Evolutionary conservation across 2,888 invertebrate genomes (phyloP).

Genomic region (Agonum fuliginosum): DNA sequence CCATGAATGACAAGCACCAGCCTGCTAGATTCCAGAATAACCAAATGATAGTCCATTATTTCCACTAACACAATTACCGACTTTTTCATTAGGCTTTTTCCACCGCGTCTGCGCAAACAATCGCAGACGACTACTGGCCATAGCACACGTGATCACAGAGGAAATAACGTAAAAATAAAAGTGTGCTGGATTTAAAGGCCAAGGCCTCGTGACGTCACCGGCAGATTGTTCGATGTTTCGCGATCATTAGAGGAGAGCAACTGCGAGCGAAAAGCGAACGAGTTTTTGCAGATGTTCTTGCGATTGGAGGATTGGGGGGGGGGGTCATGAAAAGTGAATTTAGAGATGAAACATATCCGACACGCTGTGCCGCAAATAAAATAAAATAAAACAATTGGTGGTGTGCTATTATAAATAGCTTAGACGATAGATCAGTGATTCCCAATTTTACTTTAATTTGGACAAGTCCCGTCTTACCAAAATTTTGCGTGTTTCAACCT

Average conservation of each 20-base stretch:
- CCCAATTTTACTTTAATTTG: conserved; percentile 1
- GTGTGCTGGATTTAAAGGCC: conserved; percentile 56
- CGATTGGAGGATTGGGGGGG: neutral
- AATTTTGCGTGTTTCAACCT: no score
- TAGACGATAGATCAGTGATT: conserved; percentile 29
- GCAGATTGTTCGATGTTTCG: conserved; percentile 41
- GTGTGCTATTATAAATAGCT: conserved; percentile 37
- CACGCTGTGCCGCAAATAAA: neutral
- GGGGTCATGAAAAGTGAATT: conserved; percentile 47
- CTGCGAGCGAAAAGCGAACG: neutral
- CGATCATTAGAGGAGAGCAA: conserved; percentile 43
- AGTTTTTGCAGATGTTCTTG: conserved; percentile 4
- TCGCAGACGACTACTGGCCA: neutral
- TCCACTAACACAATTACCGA: conserved; percentile 21
- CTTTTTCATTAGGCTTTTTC: conserved; percentile 32
- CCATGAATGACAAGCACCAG: neutral
- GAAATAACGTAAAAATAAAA: conserved; percentile 53
- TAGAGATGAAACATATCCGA: neutral
- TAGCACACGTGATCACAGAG: conserved; percentile 18
- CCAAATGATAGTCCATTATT: neutral
- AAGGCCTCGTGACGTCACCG: conserved; percentile 51
- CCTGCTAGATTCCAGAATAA: neutral
- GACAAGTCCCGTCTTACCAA: no score
- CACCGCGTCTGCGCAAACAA: conserved; percentile 23
- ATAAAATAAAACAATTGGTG: conserved; percentile 19